A percentile compares a stretch with the other conserved stretches of the same genome.
Conservation (phyloP, 1,140 invertebrate species). For the Hyposmocoma kahamanoa region DNA sequence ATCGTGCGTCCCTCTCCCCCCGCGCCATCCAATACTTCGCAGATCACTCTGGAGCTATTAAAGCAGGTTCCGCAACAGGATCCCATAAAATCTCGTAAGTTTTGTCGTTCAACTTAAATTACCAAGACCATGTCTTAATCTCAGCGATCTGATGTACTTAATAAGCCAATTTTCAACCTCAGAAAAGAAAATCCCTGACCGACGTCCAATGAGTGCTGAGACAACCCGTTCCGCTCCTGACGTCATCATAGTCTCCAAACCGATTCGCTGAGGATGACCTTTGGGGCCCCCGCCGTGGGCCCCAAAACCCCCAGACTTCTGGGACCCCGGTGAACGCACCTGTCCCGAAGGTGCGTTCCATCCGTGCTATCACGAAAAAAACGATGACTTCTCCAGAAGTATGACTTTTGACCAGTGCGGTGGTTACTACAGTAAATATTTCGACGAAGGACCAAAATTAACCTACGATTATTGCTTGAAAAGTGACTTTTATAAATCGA, state of each 20-base stretch:
- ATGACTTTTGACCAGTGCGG: constrained; percentile 43
- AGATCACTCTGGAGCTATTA: constrained; percentile 53
- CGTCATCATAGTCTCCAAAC: constrained; percentile 78
- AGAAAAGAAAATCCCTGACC: constrained; percentile 53
- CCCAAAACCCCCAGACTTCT: constrained; percentile 42
- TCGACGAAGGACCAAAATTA: constrained; percentile 50
- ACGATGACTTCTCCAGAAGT: constrained; percentile 37
- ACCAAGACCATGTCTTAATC: too few species aligned
- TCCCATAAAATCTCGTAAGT: constrained; percentile 48
- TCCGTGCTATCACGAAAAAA: constrained; percentile 24
- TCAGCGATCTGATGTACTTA: too few species aligned
- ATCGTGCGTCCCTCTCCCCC: constrained; percentile 51
- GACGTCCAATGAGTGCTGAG: constrained; percentile 81
- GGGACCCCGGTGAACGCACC: constrained; percentile 31
- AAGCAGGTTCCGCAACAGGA: constrained; percentile 38
- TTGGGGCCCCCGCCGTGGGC: constrained; percentile 62
- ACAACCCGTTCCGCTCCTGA: constrained; percentile 90
- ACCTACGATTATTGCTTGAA: constrained; percentile 61
- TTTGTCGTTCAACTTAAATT: not conserved
- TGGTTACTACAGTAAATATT: constrained; percentile 58
- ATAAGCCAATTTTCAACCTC: constrained; percentile 26
- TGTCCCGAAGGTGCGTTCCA: constrained; percentile 51
- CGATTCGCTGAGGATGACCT: constrained; percentile 67
- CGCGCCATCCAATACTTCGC: constrained; percentile 42
- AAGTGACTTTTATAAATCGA: constrained; percentile 50